Evolutionary conservation across 2,797 vertebrate species (phyloP).

Genomic region (Synanceia verrucosa): DNA sequence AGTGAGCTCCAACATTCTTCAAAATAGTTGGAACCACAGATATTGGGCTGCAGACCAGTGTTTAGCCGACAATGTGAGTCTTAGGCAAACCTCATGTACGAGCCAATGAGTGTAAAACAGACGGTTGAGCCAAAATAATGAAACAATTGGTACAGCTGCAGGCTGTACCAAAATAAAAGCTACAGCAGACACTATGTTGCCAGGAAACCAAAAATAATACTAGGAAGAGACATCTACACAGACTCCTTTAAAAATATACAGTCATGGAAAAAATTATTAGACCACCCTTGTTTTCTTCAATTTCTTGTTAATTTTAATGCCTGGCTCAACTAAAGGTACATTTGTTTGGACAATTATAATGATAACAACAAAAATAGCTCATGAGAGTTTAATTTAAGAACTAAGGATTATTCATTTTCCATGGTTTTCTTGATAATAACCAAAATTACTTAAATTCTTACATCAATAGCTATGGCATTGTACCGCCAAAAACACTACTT

Average conservation of each 20-base stretch:
- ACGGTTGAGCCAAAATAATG: conserved; percentile 23
- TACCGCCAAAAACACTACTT: too few species aligned
- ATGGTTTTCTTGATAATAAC: too few species aligned
- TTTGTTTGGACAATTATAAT: too few species aligned
- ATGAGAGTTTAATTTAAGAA: too few species aligned
- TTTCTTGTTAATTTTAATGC: too few species aligned
- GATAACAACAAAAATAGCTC: too few species aligned
- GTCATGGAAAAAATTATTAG: too few species aligned
- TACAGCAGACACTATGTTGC: conserved; percentile 30
- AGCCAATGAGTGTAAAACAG: conserved; percentile 8
- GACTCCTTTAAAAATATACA: neutral
- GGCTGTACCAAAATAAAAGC: conserved; percentile 44
- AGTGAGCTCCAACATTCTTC: conserved; percentile 21
- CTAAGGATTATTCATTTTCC: too few species aligned
- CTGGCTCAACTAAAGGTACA: too few species aligned
- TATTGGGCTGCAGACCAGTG: neutral
- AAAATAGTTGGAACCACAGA: conserved; percentile 2
- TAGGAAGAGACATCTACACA: conserved; percentile 21
- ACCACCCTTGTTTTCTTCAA: too few species aligned
- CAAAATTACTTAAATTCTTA: too few species aligned
- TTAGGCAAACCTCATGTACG: conserved; percentile 10
- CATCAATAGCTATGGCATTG: too few species aligned
- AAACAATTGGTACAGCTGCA: conserved; percentile 20
- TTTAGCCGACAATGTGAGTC: conserved; percentile 4
- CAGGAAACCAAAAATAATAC: conserved; percentile 46